Base-by-base conservation (phyloP, 2,888 invertebrate genomes). In the Drosophila subsilvestris region DNA sequence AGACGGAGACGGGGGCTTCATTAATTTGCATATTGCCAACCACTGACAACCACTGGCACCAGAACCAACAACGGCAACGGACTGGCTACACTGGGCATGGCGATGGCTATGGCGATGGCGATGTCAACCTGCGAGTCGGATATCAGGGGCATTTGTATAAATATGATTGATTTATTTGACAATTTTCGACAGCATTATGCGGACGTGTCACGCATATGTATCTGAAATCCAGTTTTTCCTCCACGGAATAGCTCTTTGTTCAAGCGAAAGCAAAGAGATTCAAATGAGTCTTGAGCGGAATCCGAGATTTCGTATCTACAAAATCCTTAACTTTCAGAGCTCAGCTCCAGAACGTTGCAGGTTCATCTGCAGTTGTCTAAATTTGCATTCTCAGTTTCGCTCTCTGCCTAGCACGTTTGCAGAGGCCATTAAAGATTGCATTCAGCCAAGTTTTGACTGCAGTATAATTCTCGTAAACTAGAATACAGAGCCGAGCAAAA, bases 161-260 rank as follows among this genome's bases (percentile, higher is more conserved):
- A 89, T 89, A 88, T 90, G 90, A 90, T 79, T 90, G 91, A 90
- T 90, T 90, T 90, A 90, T 90, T 86, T 82, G 91, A 90, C 91
- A 88, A 85, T 82, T 88, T 87, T 86, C 81, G 84, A 88, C 87
- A 86, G 86, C 83, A 80, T 89, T 79, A 77, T 76, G 76, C 81
- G 79, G 71, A 90, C 89, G 86, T 85, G 88, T 79, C 77, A 72
- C 74, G 86, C 83, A 88, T 88, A 25, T 25, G 25, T 25, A 66
- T 50, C 43, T 55, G 20, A 32, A 63, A 73, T 42, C 70, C 37
- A 44, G 70, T 69, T 60, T 32, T 22, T 65, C 37, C 37, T 7
- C 37, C 37, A n/a, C 37, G 14, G 37, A 14, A 37, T 7, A n/a
- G 14, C 14, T n/a, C 14, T 60, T 45, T 37, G 37, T 22, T 65